Evolutionary conservation across 2,888 invertebrate species (phyloP).

Genomic region (Ennomos quercinarius): DNA sequence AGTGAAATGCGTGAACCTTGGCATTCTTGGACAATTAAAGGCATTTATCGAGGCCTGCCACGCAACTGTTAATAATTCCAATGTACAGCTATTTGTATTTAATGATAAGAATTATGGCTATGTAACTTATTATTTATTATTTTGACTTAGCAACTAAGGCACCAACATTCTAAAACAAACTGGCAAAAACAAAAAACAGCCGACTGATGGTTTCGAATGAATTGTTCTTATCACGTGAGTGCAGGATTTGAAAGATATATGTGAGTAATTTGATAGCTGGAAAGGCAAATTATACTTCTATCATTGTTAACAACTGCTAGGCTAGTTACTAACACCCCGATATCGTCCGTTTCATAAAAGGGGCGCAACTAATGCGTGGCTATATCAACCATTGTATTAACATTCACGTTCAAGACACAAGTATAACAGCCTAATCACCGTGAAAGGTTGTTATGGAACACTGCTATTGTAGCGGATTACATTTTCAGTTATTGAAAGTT

Average conservation of each 20-base stretch:
- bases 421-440: conserved; percentile 20
- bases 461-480: background rate
- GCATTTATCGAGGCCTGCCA: conserved; percentile 18
- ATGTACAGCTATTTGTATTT: conserved; percentile 11
- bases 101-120: conserved; percentile 9
- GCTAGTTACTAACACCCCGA: background rate
- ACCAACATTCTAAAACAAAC: background rate
- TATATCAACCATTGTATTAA: conserved; percentile 30
- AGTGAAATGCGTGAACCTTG: conserved; percentile 49
- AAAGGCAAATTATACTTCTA: too few species aligned
- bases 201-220: too few species aligned
- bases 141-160: too few species aligned
- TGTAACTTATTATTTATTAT: too few species aligned
- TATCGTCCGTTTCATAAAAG: conserved; percentile 23
- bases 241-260: too few species aligned
- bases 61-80: conserved; percentile 13
- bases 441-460: conserved; percentile 18
- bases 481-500: background rate
- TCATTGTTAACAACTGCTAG: too few species aligned
- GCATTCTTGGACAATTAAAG: conserved; percentile 47
- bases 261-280: too few species aligned
- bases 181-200: too few species aligned
- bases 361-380: conserved; percentile 26
- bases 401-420: conserved; percentile 25
- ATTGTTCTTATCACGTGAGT: too few species aligned